Base-by-base conservation (phyloP, 1,140 invertebrate genomes). In the Zaprionus davidi region DNA sequence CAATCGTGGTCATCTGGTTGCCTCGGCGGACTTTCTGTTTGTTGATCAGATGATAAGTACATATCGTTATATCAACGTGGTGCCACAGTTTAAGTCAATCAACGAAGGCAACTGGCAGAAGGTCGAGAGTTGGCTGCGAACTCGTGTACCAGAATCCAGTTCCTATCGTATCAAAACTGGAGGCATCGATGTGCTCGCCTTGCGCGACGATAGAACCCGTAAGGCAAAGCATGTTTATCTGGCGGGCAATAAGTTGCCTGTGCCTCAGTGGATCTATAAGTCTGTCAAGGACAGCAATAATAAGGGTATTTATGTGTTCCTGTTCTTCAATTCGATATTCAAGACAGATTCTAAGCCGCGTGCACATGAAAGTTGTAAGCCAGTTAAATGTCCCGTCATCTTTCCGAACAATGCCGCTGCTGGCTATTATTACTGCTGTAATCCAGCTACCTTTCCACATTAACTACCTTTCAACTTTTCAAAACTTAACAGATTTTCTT, bases 1-100 rank as follows among this genome's bases (percentile, higher is more conserved):
- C 20, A 85, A 90, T 69, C 79, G 86, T 13, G 86, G 86, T 0
- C 86, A 90, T 55, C 17, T 90, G 76, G 82, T 90, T 44, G 79
- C 86, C n/a, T 91, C 79, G 0, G 87, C 87, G 12, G 86, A 90
- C 15, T 90, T 90, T 51, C 74, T 90, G 1, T 90, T 90, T 22
- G 5, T 44, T 9, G 79, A 91, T 67, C 82, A 90, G 15, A 90
- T 90, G 86, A n/a, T 44, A 28, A 90, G 82, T 38, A 90, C 86
- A 12, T 90, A 82, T 31, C 82, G 86, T 4, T 90, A 86, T 28
- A 31, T 90, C 7, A 90, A 90, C 31, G 44, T 90, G 22, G 82
- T 90, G 69, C 86, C 87, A 7, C 86, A 90, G 17, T 80, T 91
- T n/a, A 85, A 86, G 57, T 72, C 66, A 2, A 90, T 90, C 17